Evolutionary conservation across 2,888 invertebrate genomes (phyloP).

Genomic region (Drosophila cognata): DNA sequence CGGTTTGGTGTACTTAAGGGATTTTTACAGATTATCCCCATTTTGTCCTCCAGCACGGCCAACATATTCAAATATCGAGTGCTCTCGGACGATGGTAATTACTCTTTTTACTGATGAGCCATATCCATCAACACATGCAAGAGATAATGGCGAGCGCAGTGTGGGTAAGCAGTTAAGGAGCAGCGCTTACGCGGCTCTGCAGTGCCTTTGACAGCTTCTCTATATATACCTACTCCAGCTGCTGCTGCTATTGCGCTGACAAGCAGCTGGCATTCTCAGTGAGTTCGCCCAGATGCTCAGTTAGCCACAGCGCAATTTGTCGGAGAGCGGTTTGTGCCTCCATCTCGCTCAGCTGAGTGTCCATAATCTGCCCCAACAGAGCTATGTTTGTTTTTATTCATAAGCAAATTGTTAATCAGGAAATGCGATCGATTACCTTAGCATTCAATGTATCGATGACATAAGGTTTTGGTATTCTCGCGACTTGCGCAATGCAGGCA

Average conservation of each 20-base stretch:
- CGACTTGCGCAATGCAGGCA: slow-evolving; percentile 1
- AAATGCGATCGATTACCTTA: background rate
- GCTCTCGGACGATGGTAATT: background rate
- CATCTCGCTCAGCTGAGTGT: slow-evolving; percentile 1
- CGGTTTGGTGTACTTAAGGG: background rate
- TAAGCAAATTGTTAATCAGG: background rate
- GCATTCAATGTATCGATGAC: slow-evolving; percentile 21
- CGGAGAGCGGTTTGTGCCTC: slow-evolving; percentile 23
- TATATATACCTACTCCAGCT: background rate
- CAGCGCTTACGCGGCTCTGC: slow-evolving; percentile 1
- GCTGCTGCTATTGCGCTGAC: background rate
- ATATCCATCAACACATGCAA: background rate
- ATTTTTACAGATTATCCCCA: background rate
- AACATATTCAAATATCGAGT: background rate
- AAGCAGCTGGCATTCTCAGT: slow-evolving; percentile 11
- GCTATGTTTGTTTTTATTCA: background rate
- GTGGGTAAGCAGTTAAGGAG: background rate
- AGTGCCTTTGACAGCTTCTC: slow-evolving; percentile 5
- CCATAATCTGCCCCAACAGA: slow-evolving; percentile 33
- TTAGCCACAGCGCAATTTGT: too few species aligned
- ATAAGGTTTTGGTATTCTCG: slow-evolving; percentile 31
- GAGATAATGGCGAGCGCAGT: slow-evolving; percentile 22
- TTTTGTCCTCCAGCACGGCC: background rate
- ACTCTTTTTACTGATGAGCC: background rate
- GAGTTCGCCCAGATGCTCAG: too few species aligned